Conservation (phyloP, 2,888 invertebrate species). For the Quadroppia sp. region DNA sequence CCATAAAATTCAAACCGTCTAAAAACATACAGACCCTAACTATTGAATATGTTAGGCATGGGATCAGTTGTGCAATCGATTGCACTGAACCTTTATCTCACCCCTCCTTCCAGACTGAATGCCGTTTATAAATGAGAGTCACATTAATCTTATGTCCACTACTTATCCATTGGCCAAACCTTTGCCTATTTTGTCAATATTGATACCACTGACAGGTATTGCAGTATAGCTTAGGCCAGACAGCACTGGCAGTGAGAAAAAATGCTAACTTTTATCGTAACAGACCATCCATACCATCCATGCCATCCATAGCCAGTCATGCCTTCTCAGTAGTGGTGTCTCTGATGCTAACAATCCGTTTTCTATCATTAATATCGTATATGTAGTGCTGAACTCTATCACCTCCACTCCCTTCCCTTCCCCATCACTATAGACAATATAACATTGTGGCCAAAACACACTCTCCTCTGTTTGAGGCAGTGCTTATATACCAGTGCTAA, state of each 20-base stretch:
- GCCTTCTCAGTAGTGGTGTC: neutral
- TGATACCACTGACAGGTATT: slow-evolving; percentile 28
- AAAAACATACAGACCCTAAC: neutral
- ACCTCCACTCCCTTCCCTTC: neutral
- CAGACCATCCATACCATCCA: slow-evolving; percentile 10
- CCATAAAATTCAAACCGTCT: neutral
- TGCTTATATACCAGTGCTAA: neutral
- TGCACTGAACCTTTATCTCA: slow-evolving; percentile 16
- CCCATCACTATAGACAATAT: neutral
- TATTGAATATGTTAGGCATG: slow-evolving; percentile 20
- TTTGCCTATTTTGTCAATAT: slow-evolving; percentile 35
- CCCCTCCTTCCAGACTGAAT: neutral
- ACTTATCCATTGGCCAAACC: slow-evolving; percentile 16
- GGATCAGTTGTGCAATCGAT: slow-evolving; percentile 6
- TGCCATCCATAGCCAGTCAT: neutral
- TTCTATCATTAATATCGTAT: slow-evolving; percentile 27
- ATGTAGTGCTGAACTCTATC: slow-evolving; percentile 24
- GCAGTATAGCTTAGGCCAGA: no score
- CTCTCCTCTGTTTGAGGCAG: neutral
- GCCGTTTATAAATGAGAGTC: slow-evolving; percentile 4
- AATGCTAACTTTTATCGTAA: slow-evolving; percentile 7
- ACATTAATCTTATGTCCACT: slow-evolving; percentile 34
- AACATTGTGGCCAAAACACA: slow-evolving; percentile 27
- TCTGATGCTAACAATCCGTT: neutral
- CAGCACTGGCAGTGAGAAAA: neutral